A percentile compares a stretch with the other conserved stretches of the same genome.
phyloP scores from a whole-genome alignment of 2,797 vertebrate species.

The Pangasius krempfi region DNA sequence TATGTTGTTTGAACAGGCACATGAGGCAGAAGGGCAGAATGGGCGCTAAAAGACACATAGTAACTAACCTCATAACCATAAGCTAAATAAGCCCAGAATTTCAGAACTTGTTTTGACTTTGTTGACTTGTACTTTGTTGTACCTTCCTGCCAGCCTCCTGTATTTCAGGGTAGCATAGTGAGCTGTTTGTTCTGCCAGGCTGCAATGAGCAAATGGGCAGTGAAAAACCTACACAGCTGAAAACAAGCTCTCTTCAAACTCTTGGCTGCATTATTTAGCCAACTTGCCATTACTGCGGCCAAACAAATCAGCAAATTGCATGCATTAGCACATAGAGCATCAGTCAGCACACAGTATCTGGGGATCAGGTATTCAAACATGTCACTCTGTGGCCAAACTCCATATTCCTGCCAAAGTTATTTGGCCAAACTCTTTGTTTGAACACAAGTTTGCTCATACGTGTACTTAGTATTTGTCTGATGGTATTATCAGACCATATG shows the following conservation, averaged over 20 bases:
- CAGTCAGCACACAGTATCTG: neutral
- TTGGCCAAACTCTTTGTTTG: neutral
- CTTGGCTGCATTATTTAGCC: neutral
- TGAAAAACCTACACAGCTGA: neutral
- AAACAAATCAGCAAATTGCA: neutral
- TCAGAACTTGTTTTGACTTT: neutral
- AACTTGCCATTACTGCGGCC: neutral
- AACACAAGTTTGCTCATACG: neutral
- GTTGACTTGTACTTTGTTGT: neutral
- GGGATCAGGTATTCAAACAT: neutral
- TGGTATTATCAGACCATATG: neutral
- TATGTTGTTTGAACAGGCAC: too few species aligned
- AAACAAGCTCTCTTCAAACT: constrained; percentile 1
- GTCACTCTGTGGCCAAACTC: neutral
- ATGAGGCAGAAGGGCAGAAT: too few species aligned
- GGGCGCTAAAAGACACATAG: too few species aligned
- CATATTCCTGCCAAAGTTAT: neutral
- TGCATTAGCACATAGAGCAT: constrained; percentile 1
- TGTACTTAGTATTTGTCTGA: neutral
- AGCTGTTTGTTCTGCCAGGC: neutral
- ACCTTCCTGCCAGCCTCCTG: neutral
- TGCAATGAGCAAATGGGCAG: neutral
- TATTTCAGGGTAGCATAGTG: neutral
- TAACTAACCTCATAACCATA: too few species aligned
- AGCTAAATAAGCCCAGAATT: neutral